Base-by-base conservation (phyloP, 2,113 vertebrate species). In the Corvus cornix region DNA sequence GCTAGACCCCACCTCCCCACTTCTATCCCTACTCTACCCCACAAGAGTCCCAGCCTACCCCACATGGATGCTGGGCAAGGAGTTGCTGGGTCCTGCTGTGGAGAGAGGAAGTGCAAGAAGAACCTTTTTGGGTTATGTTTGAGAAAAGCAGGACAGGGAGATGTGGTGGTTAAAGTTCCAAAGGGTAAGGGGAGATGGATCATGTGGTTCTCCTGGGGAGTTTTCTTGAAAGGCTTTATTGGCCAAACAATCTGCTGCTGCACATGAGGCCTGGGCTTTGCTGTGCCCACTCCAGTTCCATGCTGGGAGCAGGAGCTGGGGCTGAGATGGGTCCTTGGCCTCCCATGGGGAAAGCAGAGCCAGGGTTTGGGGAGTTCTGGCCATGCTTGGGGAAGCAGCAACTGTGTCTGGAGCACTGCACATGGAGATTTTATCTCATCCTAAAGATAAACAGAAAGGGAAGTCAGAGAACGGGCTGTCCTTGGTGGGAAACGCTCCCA, bases 141-240 rank as follows among this genome's bases (percentile, higher is more conserved):
- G 8, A 63, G 53, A 66, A 51, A 55, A 49, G 60, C 49, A 21
- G 58, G 35, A 41, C 0, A 11, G 74, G n/a, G 85, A 35, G 58
- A 37, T 13, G 59, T 22, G 60, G 27, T 41, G 44, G 35, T 43
- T 69, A 10, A 84, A 81, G 26, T 39, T 44, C 19, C 53, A 1
- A 20, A 7, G 11, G 31, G 12, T 26, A 16, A 27, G 28, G 43
- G 43, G 48, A n/a, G 74, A 31, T 56, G 37, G 37, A 30, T 13
- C 2, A 0, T 0, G 3, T 16, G 59, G 33, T 46, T 39, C 0
- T 59, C 18, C 53, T 15, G 11, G 31, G n/a, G 12, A 9, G 1
- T 3, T 14, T 27, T 76, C 49, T 41, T 14, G 49, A 15, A 41
- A n/a, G 39, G 19, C 17, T 74, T 60, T n/a, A 13, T 46, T n/a